Conservation (phyloP, 2,113 vertebrate species). For the Sarotherodon lohbergeri region DNA sequence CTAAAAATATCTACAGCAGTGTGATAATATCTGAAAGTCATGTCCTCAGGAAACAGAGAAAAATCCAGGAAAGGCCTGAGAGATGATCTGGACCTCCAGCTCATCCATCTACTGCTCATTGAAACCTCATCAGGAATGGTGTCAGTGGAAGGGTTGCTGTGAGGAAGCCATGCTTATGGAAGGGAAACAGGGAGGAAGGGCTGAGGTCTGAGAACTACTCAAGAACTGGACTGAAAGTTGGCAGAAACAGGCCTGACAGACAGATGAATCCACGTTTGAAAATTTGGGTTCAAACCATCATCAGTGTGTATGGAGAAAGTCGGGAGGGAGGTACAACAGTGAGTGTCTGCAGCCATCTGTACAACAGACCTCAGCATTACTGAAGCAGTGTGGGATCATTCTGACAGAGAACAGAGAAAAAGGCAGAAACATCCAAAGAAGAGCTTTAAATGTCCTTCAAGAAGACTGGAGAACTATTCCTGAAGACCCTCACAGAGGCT, state of each 20-base stretch:
- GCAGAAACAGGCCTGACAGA: background rate
- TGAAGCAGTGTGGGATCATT: background rate
- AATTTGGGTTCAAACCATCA: background rate
- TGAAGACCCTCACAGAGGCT: background rate
- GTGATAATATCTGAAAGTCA: background rate
- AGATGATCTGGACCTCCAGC: background rate
- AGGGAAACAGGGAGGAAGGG: background rate
- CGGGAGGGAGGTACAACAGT: background rate
- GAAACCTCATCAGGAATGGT: background rate
- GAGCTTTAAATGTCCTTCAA: background rate
- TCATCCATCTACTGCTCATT: background rate
- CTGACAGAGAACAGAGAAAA: background rate
- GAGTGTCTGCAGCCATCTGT: background rate
- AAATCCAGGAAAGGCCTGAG: background rate
- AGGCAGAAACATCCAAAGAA: background rate
- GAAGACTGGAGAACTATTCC: background rate
- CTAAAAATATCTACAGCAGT: background rate
- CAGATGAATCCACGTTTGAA: background rate
- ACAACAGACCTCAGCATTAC: background rate
- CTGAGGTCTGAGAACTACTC: background rate
- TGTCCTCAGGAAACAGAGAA: background rate
- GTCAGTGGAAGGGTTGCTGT: too few relatives aligned
- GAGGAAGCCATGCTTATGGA: background rate
- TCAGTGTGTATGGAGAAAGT: background rate
- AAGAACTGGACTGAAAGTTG: background rate